A percentile compares a stretch with the other conserved stretches of the same genome.
Conservation (phyloP, 2,888 invertebrate genomes). For the Busseola fusca region DNA sequence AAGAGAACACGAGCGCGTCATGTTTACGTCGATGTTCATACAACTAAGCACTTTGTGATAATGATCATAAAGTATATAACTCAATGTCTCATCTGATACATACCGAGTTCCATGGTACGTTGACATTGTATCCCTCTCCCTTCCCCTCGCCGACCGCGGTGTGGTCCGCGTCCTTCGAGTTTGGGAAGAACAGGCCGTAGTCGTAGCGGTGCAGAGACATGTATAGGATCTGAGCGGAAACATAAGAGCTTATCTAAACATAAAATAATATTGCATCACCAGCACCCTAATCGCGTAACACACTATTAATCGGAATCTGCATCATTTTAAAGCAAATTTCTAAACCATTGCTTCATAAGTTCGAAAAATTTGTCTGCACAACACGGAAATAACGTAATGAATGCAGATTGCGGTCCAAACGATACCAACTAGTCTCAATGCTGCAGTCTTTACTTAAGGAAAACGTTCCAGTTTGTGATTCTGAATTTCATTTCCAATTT, state of each 20-base stretch:
- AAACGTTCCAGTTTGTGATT: too few species aligned
- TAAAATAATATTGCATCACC: too few species aligned
- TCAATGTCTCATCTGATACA: constrained; percentile 24
- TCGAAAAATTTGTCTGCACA: too few species aligned
- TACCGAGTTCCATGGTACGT: constrained; percentile 97
- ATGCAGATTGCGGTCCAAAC: too few species aligned
- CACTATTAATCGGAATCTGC: too few species aligned
- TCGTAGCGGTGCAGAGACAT: constrained; percentile 98
- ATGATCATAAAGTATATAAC: neutral
- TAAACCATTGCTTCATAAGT: too few species aligned
- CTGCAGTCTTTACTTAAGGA: too few species aligned
- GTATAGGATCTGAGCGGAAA: constrained; percentile 92
- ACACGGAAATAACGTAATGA: too few species aligned
- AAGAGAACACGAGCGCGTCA: neutral
- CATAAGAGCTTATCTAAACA: neutral
- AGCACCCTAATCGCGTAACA: too few species aligned
- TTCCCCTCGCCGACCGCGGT: constrained; percentile 90
- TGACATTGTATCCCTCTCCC: constrained; percentile 95
- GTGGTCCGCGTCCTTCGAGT: constrained; percentile 91
- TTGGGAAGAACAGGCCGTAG: constrained; percentile 96
- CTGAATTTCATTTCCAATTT: too few species aligned
- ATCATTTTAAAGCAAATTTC: too few species aligned
- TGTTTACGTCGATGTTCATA: neutral
- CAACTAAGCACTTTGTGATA: neutral
- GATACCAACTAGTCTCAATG: too few species aligned